phyloP scores from a whole-genome alignment of 1,140 invertebrate genomes.

The Pseudobourletiella spinata region DNA sequence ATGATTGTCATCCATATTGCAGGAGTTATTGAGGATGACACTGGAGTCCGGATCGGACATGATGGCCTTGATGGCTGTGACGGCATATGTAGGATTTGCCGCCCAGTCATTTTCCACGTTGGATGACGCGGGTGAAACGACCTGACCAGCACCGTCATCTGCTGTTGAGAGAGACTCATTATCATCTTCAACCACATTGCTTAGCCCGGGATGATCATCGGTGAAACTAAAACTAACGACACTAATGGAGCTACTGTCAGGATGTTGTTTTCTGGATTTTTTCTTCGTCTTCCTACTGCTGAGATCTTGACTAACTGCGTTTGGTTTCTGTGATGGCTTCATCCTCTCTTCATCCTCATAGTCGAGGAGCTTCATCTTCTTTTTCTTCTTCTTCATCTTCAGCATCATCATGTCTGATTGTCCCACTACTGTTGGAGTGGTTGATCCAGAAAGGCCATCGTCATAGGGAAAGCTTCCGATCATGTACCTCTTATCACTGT shows the following conservation, averaged over 20 bases:
- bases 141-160: no score
- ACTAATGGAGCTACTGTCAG: conserved; percentile 3
- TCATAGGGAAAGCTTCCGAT: no score
- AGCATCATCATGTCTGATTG: conserved; percentile 4
- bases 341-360: not conserved
- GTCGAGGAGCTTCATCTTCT: not conserved
- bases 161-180: not conserved
- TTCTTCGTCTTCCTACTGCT: not conserved
- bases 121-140: conserved; percentile 1
- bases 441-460: no score
- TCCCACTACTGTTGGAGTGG: no score
- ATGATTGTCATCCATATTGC: no score
- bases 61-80: conserved; percentile 25
- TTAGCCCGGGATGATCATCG: no score
- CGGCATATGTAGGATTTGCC: conserved; percentile 20
- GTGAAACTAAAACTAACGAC: no score
- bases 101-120: conserved; percentile 24
- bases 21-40: no score
- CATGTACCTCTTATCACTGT: no score
- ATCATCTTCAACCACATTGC: not conserved
- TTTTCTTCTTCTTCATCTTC: not conserved
- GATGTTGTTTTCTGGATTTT: not conserved
- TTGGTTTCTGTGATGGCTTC: conserved; percentile 2
- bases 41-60: no score
- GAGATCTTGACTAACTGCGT: conserved; percentile 5